Base-by-base conservation (phyloP, 2,113 vertebrate species). In the Zingel zingel region DNA sequence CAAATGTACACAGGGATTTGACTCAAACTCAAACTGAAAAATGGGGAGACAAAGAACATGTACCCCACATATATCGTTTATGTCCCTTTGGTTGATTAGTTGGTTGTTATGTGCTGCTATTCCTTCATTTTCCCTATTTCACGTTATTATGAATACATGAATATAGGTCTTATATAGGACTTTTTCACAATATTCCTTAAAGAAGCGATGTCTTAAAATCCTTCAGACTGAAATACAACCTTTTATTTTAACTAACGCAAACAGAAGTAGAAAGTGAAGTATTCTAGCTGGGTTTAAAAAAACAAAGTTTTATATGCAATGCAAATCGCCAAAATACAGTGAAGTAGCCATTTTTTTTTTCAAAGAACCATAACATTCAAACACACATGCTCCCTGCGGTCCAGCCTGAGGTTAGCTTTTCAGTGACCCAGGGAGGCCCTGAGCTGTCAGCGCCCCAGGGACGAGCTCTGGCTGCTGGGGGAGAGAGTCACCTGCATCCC, bases 381-480 rank as follows among this genome's bases (percentile, higher is more conserved):
- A 54, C 62, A 36, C 51, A 61, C 45, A 15, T 50, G 47, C 47
- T 19, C 59, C 58, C 72, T 57, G 71, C n/a, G 61, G 74, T 89
- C 79, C 68, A 47, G 79, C 76, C 75, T 75, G 53, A 88, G 81
- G 90, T 88, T 70, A 86, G 77, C 80, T 89, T 64, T 33, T 33
- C 33, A 14, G 47, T 91, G 91, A 91, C 86, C 91, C 70, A 33
- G 70, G 76, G 74, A 82, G 86, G 80, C 74, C 67, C 63, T 36
- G 80, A 90, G 87, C 91, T 93, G 91, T 94, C 91, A 91, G 85
- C 90, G 51, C 88, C 90, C 89, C 83, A 30, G 85, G 84, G 86
- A 86, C 78, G 80, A 87, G 70, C 84, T 78, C 79, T 79, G 82
- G 74, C 76, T 79, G 72, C 75, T 85, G 85, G 72, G 83, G 82